A percentile compares a stretch with the other conserved stretches of the same genome.
phyloP scores from a whole-genome alignment of 1,140 invertebrate species.

The Gryllus bimaculatus region DNA sequence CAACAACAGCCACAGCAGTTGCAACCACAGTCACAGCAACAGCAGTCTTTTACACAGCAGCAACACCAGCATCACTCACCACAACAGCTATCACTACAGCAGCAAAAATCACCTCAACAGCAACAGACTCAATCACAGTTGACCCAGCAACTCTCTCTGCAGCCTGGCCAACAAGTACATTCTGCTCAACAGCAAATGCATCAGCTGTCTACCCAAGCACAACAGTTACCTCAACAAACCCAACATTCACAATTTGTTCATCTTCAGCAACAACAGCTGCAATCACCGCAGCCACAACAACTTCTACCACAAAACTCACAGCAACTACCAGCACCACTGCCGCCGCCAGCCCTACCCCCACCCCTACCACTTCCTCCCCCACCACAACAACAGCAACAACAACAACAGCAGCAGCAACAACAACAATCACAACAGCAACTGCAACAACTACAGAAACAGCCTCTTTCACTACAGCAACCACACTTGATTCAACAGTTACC shows the following conservation, averaged over 20 bases:
- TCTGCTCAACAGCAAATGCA: slow-evolving; percentile 14
- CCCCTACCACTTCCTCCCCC: slow-evolving; percentile 15
- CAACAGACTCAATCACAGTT: neutral
- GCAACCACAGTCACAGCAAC: slow-evolving; percentile 21
- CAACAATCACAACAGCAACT: neutral
- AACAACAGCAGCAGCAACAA: neutral
- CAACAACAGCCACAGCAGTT: slow-evolving; percentile 25
- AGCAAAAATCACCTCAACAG: neutral
- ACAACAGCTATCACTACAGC: neutral
- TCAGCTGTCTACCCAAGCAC: slow-evolving; percentile 11
- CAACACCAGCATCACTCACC: slow-evolving; percentile 23
- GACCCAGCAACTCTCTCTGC: neutral
- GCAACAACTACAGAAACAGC: neutral
- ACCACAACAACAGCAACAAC: slow-evolving; percentile 9
- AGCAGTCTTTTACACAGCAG: slow-evolving; percentile 20
- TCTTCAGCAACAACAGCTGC: slow-evolving; percentile 22
- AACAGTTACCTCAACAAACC: slow-evolving; percentile 8
- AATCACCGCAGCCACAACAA: slow-evolving; percentile 23
- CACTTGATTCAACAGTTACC: neutral
- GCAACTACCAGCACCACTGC: neutral
- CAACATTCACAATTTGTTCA: slow-evolving; percentile 13
- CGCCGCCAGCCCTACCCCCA: slow-evolving; percentile 13
- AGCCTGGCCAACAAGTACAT: neutral
- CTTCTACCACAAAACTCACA: neutral
- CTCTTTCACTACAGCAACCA: neutral